Percentiles rank a stretch among this genome's conserved stretches.
phyloP scores from a whole-genome alignment of 2,888 invertebrate species.

The Nomada ferruginata region DNA sequence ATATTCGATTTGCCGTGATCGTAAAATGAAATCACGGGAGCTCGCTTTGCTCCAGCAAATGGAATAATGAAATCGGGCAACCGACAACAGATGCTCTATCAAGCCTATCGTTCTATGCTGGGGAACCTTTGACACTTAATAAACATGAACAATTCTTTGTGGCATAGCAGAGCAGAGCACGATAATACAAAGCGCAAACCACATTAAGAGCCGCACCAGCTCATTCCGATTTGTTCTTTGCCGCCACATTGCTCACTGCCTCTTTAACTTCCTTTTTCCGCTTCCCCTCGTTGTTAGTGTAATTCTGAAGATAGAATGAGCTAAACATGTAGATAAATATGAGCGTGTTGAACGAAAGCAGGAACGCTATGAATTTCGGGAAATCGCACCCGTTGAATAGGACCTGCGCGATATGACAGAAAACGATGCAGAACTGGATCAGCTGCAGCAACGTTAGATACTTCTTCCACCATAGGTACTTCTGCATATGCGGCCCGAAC shows the following conservation, averaged over 20 bases:
- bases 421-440: slow-evolving; percentile 92
- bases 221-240: slow-evolving; percentile 27
- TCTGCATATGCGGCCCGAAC: slow-evolving; percentile 94
- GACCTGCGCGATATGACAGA: slow-evolving; percentile 89
- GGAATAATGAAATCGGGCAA: neutral
- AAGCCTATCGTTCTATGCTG: neutral
- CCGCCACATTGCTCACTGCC: neutral
- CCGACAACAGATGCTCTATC: neutral
- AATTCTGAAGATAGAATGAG: slow-evolving; percentile 90
- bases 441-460: slow-evolving; percentile 95
- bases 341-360: slow-evolving; percentile 88
- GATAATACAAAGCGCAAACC: neutral
- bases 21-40: too few relatives aligned
- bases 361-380: slow-evolving; percentile 88
- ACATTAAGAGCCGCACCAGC: neutral
- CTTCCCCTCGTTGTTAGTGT: slow-evolving; percentile 81
- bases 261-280: neutral
- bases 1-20: too few relatives aligned
- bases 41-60: neutral
- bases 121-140: neutral
- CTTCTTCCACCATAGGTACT: slow-evolving; percentile 97
- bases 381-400: slow-evolving; percentile 86
- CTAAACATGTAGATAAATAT: slow-evolving; percentile 92
- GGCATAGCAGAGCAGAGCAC: neutral
- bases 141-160: neutral